Conservation (phyloP, 2,797 vertebrate genomes). For the Telmatherina bonti region DNA sequence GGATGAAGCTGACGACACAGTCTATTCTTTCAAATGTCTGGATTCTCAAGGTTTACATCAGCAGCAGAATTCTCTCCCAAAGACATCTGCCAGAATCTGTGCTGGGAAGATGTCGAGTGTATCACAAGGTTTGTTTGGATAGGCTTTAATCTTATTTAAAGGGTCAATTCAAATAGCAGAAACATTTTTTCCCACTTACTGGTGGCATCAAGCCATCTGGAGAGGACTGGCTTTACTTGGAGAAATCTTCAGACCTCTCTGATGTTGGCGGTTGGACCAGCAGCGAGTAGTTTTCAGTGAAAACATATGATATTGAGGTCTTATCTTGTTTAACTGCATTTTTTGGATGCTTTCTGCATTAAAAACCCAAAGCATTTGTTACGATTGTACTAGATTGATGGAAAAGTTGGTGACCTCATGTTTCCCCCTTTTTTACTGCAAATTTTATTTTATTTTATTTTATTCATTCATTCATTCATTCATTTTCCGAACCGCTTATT, state of each 20-base stretch:
- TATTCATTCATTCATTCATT: too few species aligned
- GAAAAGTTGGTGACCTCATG: too few species aligned
- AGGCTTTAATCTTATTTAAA: slow-evolving; percentile 41
- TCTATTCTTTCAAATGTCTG: slow-evolving; percentile 7
- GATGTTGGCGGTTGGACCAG: background rate
- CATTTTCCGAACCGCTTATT: too few species aligned
- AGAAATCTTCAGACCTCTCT: slow-evolving; percentile 20
- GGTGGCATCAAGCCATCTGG: background rate
- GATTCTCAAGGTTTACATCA: slow-evolving; percentile 35
- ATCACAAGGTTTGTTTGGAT: slow-evolving; percentile 41
- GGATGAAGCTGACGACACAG: slow-evolving; percentile 33
- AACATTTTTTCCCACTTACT: slow-evolving; percentile 36
- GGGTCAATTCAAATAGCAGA: slow-evolving; percentile 37
- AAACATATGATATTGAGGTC: slow-evolving; percentile 11
- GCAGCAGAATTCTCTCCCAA: slow-evolving; percentile 17
- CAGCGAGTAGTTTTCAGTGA: slow-evolving; percentile 2
- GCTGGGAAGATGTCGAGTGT: slow-evolving; percentile 20
- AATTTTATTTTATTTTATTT: too few species aligned
- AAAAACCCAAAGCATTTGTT: background rate
- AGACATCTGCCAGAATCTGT: slow-evolving; percentile 29
- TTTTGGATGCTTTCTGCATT: background rate
- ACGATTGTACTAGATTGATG: background rate
- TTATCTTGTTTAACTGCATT: background rate
- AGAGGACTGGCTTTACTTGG: slow-evolving; percentile 37
- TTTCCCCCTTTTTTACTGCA: too few species aligned